Percentiles rank a stretch among this genome's conserved stretches.
These are phyloP conservation scores for Aphrophora alni DNA, from an alignment of 2,888 invertebrate species.

Conservation along the genomic window DNA sequence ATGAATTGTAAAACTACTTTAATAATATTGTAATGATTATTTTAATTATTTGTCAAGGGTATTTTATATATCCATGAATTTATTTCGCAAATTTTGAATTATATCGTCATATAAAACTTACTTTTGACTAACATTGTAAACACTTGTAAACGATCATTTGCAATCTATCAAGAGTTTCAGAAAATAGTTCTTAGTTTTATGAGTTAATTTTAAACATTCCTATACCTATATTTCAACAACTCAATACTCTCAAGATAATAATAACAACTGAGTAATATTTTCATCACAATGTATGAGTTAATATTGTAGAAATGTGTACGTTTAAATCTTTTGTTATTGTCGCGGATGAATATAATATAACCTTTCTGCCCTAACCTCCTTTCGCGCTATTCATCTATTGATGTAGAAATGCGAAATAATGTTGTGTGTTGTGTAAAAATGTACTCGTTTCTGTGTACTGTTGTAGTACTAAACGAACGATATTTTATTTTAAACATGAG, in stretches of 20 bases:
- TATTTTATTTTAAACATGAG: conserved; percentile 41
- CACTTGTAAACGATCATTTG: conserved; percentile 36
- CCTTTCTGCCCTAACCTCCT: conserved; percentile 78
- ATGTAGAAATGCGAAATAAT: conserved; percentile 75
- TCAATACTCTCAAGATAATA: not conserved
- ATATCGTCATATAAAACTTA: not conserved
- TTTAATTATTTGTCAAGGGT: not conserved
- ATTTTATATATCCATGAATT: not conserved
- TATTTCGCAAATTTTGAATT: not conserved
- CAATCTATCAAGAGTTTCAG: conserved; percentile 14
- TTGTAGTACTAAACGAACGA: conserved; percentile 43
- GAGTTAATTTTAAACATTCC: not conserved
- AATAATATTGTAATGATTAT: not conserved
- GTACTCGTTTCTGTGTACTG: conserved; percentile 46
- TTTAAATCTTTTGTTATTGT: conserved; percentile 53
- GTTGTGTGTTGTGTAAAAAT: conserved; percentile 66
- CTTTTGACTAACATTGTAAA: not conserved
- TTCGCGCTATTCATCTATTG: conserved; percentile 67
- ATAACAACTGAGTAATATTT: not conserved
- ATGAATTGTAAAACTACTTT: not conserved
- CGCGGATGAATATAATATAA: conserved; percentile 67
- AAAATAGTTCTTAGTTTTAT: conserved; percentile 3
- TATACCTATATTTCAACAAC: not conserved
- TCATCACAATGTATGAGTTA: not conserved
- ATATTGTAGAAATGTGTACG: conserved; percentile 16